Evolutionary conservation across 2,888 invertebrate genomes (phyloP).

Genomic region (Ichneumon xanthorius): DNA sequence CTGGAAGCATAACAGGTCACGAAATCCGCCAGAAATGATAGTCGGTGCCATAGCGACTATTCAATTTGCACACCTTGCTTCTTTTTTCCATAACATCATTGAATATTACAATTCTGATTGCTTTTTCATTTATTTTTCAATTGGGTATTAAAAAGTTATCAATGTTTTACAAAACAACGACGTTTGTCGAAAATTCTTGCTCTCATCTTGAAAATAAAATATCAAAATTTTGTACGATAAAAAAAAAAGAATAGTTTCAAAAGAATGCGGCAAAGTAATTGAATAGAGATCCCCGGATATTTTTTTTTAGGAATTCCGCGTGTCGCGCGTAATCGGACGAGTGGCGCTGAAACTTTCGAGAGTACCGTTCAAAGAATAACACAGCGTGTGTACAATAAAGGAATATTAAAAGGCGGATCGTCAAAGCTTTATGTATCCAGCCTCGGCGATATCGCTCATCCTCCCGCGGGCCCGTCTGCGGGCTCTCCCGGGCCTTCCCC

Average conservation of each 20-base stretch:
- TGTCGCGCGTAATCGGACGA: neutral
- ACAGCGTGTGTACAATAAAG: neutral
- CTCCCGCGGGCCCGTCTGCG: neutral
- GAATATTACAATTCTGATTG: neutral
- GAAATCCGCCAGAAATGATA: neutral
- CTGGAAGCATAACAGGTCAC: neutral
- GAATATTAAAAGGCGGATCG: constrained; percentile 17
- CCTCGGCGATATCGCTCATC: constrained; percentile 19
- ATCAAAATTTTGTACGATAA: too few species aligned
- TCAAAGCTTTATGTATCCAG: constrained; percentile 17
- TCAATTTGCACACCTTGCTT: neutral
- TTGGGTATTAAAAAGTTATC: neutral
- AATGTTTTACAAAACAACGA: too few species aligned
- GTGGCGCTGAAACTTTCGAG: neutral
- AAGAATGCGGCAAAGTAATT: neutral
- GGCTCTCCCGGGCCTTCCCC: neutral
- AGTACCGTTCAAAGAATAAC: neutral
- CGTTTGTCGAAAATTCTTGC: too few species aligned
- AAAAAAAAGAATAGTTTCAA: neutral
- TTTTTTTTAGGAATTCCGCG: neutral
- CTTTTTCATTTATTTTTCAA: neutral
- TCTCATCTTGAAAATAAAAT: too few species aligned
- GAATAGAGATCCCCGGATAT: neutral
- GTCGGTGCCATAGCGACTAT: neutral
- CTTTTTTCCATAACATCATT: neutral